These are phyloP conservation scores for Dexiosoma caninum DNA, from an alignment of 2,888 invertebrate genomes.

Conservation along the genomic window DNA sequence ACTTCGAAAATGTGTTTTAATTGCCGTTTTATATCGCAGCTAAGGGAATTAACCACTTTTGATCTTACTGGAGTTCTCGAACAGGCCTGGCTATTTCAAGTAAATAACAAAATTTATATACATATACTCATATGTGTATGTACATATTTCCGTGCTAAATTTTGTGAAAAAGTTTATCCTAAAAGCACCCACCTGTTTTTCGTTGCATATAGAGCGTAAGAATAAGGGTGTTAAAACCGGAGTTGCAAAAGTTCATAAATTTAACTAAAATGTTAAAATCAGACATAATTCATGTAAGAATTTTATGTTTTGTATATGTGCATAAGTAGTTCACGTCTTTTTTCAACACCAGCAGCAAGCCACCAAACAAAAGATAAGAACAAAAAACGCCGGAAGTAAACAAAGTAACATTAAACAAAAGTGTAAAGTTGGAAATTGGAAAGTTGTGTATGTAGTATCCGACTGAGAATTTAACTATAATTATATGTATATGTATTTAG, in stretches of 20 bases:
- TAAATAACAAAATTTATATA: too few species aligned
- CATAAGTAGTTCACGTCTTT: not conserved
- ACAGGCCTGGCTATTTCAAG: too few species aligned
- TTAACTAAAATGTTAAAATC: not conserved
- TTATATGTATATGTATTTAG: too few species aligned
- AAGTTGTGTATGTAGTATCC: not conserved
- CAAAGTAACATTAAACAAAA: conserved; percentile 36
- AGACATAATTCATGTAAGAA: not conserved
- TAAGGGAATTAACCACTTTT: too few species aligned
- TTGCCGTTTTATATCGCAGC: too few species aligned
- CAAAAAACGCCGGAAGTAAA: conserved; percentile 48
- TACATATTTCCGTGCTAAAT: not conserved
- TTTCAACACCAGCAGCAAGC: not conserved
- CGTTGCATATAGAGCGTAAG: not conserved
- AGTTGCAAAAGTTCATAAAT: conserved; percentile 35
- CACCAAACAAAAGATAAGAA: not conserved
- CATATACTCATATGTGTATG: too few species aligned
- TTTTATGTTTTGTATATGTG: conserved; percentile 9
- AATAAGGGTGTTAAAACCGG: conserved; percentile 42
- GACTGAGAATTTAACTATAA: too few species aligned
- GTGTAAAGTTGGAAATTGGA: not conserved
- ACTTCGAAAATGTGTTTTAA: too few species aligned
- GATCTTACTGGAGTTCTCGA: too few species aligned
- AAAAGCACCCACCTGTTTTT: not conserved
- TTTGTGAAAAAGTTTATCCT: not conserved